These are phyloP conservation scores for Tiliacea citrago DNA, from an alignment of 2,888 invertebrate species.

Conservation along the genomic window DNA sequence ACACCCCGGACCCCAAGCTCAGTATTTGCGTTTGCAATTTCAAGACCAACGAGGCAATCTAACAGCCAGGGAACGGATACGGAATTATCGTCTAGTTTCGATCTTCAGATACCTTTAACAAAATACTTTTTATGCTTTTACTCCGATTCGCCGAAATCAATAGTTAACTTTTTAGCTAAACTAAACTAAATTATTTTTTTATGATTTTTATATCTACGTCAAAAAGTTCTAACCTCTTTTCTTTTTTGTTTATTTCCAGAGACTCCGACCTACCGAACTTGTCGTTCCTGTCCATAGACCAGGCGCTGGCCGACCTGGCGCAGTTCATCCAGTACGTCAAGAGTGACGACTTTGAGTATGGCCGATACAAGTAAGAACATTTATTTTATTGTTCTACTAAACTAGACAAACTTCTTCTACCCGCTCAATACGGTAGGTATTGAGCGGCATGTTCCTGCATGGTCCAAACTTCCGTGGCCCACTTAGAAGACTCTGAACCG, in stretches of 20 bases:
- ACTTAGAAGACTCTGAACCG: too few relatives aligned
- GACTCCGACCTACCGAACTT: constrained; percentile 88
- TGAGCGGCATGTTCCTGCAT: too few relatives aligned
- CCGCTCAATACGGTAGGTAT: too few relatives aligned
- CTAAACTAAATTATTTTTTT: background rate
- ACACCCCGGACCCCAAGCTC: background rate
- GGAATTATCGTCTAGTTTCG: background rate
- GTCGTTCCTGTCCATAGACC: constrained; percentile 91
- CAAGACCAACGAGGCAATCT: background rate
- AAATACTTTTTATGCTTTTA: background rate
- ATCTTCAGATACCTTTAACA: background rate
- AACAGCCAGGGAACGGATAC: background rate
- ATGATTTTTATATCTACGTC: background rate
- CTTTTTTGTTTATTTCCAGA: constrained; percentile 74
- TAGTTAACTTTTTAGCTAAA: background rate
- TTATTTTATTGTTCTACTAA: background rate
- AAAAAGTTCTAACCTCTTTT: background rate
- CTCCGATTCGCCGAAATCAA: background rate
- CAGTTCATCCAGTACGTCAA: constrained; percentile 91
- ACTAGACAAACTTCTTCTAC: too few relatives aligned
- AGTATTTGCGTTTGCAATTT: background rate
- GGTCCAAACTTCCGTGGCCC: too few relatives aligned
- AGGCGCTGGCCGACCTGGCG: constrained; percentile 92
- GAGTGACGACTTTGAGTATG: constrained; percentile 80
- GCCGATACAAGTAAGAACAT: constrained; percentile 75